phyloP scores from a whole-genome alignment of 2,888 invertebrate species.

The Drosophila buzzatii region DNA sequence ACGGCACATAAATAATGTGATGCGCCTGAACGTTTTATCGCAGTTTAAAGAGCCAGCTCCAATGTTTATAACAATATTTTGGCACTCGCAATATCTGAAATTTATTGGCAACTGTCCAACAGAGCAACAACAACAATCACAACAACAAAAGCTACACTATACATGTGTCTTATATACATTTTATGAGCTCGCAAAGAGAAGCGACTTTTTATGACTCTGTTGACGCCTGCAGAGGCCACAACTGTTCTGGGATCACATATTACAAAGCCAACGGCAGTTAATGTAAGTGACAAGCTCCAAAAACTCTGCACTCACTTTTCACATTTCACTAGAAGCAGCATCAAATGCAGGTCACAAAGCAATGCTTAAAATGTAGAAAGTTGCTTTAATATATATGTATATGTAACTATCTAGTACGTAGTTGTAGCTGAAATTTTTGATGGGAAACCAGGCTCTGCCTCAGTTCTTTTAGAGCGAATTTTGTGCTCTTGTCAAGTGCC shows the following conservation, averaged over 20 bases:
- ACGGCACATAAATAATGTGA: slow-evolving; percentile 68
- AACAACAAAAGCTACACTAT: slow-evolving; percentile 28
- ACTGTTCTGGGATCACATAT: slow-evolving; percentile 34
- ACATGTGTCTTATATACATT: slow-evolving; percentile 39
- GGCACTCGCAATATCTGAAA: slow-evolving; percentile 64
- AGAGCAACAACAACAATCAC: slow-evolving; percentile 7
- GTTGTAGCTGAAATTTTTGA: not conserved
- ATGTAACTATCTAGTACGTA: not conserved
- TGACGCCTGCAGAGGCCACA: slow-evolving; percentile 51
- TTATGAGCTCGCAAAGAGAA: slow-evolving; percentile 48
- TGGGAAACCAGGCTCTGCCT: not conserved
- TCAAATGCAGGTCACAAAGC: slow-evolving; percentile 6
- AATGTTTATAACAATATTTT: slow-evolving; percentile 74
- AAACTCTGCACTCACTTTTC: not conserved
- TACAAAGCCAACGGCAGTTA: slow-evolving; percentile 14
- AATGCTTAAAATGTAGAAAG: not conserved
- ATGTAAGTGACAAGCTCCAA: slow-evolving; percentile 19
- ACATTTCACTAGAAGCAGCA: not conserved
- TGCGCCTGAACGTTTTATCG: slow-evolving; percentile 77
- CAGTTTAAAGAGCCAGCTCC: slow-evolving; percentile 66
- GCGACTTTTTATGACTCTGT: slow-evolving; percentile 61
- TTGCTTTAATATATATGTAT: not conserved
- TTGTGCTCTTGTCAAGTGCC: not conserved
- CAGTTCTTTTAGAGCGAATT: not conserved
- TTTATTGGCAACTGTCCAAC: slow-evolving; percentile 71